Evolutionary conservation across 2,888 invertebrate genomes (phyloP).

Genomic region (Orthosia gothica): DNA sequence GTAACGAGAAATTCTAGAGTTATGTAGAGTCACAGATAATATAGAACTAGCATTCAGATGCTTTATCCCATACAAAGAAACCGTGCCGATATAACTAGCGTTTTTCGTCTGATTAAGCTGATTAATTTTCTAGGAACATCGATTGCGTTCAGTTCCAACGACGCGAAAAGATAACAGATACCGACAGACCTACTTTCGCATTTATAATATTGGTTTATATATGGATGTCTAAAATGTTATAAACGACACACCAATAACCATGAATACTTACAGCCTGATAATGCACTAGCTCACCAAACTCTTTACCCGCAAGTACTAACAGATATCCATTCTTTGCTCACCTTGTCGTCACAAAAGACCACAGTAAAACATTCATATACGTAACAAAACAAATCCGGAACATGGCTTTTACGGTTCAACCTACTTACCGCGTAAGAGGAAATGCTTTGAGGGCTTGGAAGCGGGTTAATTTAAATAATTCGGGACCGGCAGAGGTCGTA

Average conservation of each 20-base stretch:
- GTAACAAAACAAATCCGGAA: conserved; percentile 46
- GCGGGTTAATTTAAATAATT: conserved; percentile 70
- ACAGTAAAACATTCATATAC: conserved; percentile 43
- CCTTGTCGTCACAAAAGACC: conserved; percentile 34
- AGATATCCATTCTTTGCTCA: not conserved
- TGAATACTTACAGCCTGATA: not conserved
- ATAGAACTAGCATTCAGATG: no score
- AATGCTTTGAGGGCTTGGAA: conserved; percentile 58
- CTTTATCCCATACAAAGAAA: no score
- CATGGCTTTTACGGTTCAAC: conserved; percentile 49
- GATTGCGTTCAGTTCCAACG: no score
- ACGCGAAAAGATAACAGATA: no score
- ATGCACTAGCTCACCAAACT: not conserved
- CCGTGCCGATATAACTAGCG: no score
- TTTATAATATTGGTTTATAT: no score
- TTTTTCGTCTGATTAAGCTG: no score
- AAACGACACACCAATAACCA: not conserved
- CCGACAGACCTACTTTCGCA: no score
- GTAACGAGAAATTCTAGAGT: no score
- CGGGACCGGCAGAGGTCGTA: conserved; percentile 27
- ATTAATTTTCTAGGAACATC: no score
- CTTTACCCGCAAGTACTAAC: conserved; percentile 2
- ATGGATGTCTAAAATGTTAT: no score
- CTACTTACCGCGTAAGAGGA: conserved; percentile 63
- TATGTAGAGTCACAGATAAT: no score